Percentiles rank a stretch among this genome's conserved stretches.
phyloP scores from a whole-genome alignment of 1,140 invertebrate genomes.

The Drosophila tani region DNA sequence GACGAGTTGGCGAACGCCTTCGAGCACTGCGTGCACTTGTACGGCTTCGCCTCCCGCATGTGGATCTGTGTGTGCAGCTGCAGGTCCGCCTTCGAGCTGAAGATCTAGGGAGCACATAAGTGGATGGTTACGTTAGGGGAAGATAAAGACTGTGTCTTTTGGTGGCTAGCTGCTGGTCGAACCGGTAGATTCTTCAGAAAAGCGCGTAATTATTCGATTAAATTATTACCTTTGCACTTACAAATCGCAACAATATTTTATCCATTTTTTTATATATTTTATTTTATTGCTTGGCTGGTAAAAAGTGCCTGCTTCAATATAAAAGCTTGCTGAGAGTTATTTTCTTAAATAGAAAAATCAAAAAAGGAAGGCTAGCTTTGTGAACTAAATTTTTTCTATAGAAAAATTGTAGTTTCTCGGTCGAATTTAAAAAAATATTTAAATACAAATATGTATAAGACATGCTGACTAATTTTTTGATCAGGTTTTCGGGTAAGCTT shows the following conservation, averaged over 20 bases:
- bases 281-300: not conserved
- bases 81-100: conserved; percentile 98
- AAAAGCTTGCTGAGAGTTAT: not conserved
- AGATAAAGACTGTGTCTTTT: not conserved
- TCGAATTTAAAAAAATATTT: not conserved
- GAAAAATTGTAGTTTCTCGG: too few species aligned
- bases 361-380: not conserved
- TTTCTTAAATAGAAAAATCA: not conserved
- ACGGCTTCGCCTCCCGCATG: conserved; percentile 99
- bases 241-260: not conserved
- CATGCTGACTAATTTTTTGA: too few species aligned
- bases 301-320: not conserved
- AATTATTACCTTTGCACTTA: not conserved
- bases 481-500: too few species aligned
- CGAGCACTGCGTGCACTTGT: conserved; percentile 99
- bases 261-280: not conserved
- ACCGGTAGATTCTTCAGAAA: not conserved
- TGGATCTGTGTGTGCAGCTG: conserved; percentile 99
- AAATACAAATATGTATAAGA: too few species aligned
- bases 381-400: not conserved
- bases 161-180: conserved; percentile 14
- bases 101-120: conserved; percentile 91
- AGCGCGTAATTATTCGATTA: too few species aligned
- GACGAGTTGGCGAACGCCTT: conserved; percentile 99
- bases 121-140: not conserved